These are phyloP conservation scores for Trematomus bernacchii DNA, from an alignment of 2,797 vertebrate genomes.

Conservation along the genomic window DNA sequence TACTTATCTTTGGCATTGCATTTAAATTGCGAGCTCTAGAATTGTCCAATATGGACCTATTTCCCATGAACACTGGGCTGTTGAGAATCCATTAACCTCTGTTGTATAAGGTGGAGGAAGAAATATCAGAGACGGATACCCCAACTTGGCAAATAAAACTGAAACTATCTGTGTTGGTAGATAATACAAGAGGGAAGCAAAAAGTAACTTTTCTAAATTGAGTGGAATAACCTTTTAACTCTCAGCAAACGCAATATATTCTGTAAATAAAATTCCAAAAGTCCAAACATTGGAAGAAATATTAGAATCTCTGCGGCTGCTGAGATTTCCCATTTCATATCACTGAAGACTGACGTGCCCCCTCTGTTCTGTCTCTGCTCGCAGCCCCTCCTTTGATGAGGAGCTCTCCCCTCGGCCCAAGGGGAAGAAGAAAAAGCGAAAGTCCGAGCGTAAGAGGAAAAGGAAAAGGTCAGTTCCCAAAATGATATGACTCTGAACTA, in stretches of 20 bases:
- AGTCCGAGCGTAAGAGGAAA: slow-evolving; percentile 91
- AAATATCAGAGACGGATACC: background rate
- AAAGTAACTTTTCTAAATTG: background rate
- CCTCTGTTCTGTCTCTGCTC: slow-evolving; percentile 30
- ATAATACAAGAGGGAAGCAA: background rate
- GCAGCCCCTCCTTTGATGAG: slow-evolving; percentile 83
- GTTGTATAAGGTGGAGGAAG: background rate
- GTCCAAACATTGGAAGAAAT: background rate
- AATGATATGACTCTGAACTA: slow-evolving; percentile 28
- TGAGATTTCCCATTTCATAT: slow-evolving; percentile 14
- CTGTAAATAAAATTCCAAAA: slow-evolving; percentile 1
- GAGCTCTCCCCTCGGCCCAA: slow-evolving; percentile 80
- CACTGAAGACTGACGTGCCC: background rate
- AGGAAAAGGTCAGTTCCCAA: slow-evolving; percentile 88
- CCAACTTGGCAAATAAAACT: background rate
- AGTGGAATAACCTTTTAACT: background rate
- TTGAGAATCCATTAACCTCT: background rate
- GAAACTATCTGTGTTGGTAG: background rate
- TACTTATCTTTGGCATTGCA: background rate
- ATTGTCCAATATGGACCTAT: background rate
- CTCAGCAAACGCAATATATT: background rate
- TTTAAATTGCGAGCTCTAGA: background rate
- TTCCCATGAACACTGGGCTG: background rate
- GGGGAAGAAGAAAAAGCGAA: slow-evolving; percentile 96
- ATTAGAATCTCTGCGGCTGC: slow-evolving; percentile 5